phyloP scores from a whole-genome alignment of 2,888 invertebrate species.

The Acanthosepion lycidas region DNA sequence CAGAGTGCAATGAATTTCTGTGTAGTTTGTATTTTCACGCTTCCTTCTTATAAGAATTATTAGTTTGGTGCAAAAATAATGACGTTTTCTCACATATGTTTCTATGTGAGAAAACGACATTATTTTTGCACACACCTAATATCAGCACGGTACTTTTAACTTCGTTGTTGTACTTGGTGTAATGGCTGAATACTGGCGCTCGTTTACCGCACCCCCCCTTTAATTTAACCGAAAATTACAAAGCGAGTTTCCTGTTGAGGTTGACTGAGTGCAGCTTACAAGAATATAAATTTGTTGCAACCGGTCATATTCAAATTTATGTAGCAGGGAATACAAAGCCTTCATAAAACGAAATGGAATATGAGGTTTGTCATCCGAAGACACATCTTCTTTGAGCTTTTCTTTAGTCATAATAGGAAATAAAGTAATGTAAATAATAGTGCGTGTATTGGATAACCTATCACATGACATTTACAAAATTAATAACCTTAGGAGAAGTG shows the following conservation, averaged over 20 bases:
- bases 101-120: no score
- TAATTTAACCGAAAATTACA: no score
- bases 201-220: no score
- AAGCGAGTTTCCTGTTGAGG: not conserved
- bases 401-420: not conserved
- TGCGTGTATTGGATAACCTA: not conserved
- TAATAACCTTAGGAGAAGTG: not conserved
- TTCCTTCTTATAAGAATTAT: no score
- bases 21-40: no score
- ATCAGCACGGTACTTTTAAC: no score
- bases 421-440: not conserved
- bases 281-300: not conserved
- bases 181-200: no score
- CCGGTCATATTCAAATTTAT: not conserved
- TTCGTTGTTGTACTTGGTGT: no score
- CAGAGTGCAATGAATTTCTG: no score
- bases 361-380: not conserved
- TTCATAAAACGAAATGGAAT: not conserved
- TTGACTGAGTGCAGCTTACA: not conserved
- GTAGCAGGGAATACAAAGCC: not conserved
- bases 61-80: no score
- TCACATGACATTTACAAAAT: not conserved
- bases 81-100: no score
- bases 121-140: no score
- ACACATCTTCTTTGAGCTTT: not conserved